Evolutionary conservation across 1,140 invertebrate species (phyloP), one percentile per base, ranked within the genome.

Genomic region (Neuroterus valhalla): DNA sequence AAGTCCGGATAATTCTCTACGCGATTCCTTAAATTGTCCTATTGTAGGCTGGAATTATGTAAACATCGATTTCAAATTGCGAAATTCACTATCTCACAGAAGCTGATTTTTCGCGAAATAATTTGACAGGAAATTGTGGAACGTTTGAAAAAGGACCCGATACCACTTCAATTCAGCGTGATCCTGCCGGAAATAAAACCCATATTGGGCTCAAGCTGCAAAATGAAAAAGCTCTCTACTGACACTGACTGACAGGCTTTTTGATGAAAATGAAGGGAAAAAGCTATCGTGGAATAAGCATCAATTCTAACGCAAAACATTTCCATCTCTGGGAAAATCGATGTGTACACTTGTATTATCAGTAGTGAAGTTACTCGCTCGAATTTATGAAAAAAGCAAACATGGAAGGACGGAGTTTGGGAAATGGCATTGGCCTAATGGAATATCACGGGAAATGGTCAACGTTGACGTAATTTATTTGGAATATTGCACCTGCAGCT

Each of bases 211-310:
- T n/a, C 26, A 62, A 31, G 55, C 23, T 14, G 5, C 15, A 62
- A 62, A 62, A 26, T 26, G 31, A 62, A 55, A 62, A 62, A 62
- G 12, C 23, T 31, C 55, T 31, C 31, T 14, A 12, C 55, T 62
- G 55, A 62, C 55, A 62, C 26, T 62, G 55, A 26, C 26, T 62
- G 55, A 62, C 55, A 62, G 31, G 26, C 26, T 26, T 62, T 62
- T 62, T 62, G 55, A 62, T 62, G 55, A 26, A 62, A 62, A 62
- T 62, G 12, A 31, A 10, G 48, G 6, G 19, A 8, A 38, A 62
- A 62, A 62, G 23, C 23, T 31, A 62, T 31, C 55, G n/a, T 11
- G 12, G 26, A 62, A 62, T 62, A 38, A 62, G 31, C 31, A 62
- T 23, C 55, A 62, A 38, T 62, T 62, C 31, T 23, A 62, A 23